Evolutionary conservation across 2,113 vertebrate species (phyloP).

Genomic region (Sceloporus tristichus): DNA sequence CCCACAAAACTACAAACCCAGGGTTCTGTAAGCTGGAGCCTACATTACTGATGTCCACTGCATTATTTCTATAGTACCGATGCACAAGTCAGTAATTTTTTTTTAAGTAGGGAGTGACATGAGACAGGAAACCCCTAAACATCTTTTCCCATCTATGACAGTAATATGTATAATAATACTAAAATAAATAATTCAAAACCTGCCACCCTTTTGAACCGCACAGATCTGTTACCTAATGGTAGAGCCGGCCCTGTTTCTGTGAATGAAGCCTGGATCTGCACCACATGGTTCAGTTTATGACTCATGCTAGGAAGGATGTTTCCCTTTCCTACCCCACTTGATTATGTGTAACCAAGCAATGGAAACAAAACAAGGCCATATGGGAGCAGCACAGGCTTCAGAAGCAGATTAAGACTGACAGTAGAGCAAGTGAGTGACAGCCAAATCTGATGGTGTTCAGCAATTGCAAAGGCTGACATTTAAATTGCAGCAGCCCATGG

Average conservation of each 20-base stretch:
- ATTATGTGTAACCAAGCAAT: not conserved
- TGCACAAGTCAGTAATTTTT: not conserved
- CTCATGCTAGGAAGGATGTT: not conserved
- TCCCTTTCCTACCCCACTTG: not conserved
- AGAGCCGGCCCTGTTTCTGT: not conserved
- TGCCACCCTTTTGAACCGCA: not conserved
- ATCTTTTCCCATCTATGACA: not conserved
- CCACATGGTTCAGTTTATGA: conserved; percentile 34
- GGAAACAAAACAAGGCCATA: not conserved
- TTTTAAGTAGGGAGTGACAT: not conserved
- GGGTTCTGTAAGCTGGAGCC: too few species aligned
- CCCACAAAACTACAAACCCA: too few species aligned
- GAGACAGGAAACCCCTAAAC: not conserved
- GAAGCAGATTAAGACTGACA: conserved; percentile 46
- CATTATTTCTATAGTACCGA: too few species aligned
- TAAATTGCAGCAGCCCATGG: conserved; percentile 75
- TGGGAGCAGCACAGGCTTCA: conserved; percentile 17
- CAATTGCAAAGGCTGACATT: conserved; percentile 61
- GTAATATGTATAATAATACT: not conserved
- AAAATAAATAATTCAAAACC: not conserved
- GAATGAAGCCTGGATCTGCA: conserved; percentile 3
- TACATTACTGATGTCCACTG: too few species aligned
- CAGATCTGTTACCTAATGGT: not conserved
- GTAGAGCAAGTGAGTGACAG: conserved; percentile 60
- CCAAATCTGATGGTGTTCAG: conserved; percentile 30